Base-by-base conservation (phyloP, 2,888 invertebrate species). In the Luffia ferchaultella region DNA sequence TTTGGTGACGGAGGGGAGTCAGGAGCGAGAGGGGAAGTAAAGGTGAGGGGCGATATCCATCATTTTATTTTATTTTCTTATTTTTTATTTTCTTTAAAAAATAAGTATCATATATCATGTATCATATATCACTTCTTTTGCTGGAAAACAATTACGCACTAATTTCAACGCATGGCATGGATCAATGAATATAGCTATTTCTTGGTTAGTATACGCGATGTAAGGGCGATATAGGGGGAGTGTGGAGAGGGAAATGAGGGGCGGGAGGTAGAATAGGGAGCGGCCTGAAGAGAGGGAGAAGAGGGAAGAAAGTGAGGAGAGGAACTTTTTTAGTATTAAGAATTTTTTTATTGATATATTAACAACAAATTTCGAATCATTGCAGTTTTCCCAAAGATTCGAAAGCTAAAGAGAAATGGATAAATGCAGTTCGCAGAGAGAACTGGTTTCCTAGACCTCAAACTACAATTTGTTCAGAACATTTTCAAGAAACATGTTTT, bases 111-210 rank as follows among this genome's bases (percentile, higher is more conserved):
- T n/a, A n/a, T n/a, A n/a, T n/a, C n/a, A n/a, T n/a, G n/a, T n/a
- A 20, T 52, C 44, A 20, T 42, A 9, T 42, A 54, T 41, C 2
- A 7, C 56, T 45, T 49, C 49, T 49, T 55, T 52, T 15, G 15
- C 15, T 46, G 48, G 52, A 15, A 55, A 58, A 47, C 53, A 50
- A 49, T 58, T 58, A 7, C 55, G 19, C 5, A 57, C 44, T 16
- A 59, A 45, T 52, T 60, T 57, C 1, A 57, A 9, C 53, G 55
- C 56, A 43, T 58, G 58, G 41, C 54, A 52, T 2, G 53, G 44
- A 46, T 60, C 59, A 40, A 60, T 53, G 45, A 57, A 56, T 15
- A 57, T 51, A 15, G 55, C 55, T 18, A 58, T 53, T 18, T 55
- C 47, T 15, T 49, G 16, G n/a, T 52, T 42, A 19, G 20, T 46